Base-by-base conservation (phyloP, 1,140 invertebrate species). In the Drosophila paulistorum region DNA sequence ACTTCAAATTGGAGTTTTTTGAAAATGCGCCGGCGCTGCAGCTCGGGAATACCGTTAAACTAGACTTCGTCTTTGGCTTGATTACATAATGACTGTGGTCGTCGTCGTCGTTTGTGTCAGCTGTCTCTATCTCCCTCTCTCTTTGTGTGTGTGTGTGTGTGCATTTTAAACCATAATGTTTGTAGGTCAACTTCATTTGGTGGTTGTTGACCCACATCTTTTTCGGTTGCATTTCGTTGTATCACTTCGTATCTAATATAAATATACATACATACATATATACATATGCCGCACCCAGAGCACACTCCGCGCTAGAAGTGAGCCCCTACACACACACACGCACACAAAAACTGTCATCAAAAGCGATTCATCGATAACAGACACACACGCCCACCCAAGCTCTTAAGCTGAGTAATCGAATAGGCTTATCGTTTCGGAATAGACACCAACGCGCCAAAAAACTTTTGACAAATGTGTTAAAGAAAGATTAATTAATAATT, bases 131-230 rank as follows among this genome's bases (percentile, higher is more conserved):
- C 17, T 48, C 20, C 26, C 35, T 66, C 11, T 26, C 33, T 45
- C 45, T 59, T 14, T 17, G 17, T 17, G 17, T 73, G 57, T 74
- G 66, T 71, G 65, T 60, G 55, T 65, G 65, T 62, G 63, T 79
- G 75, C 79, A 87, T 87, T 87, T 87, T 86, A 87, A 86, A 83
- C 68, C 77, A 69, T 72, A 48, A 77, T 70, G 80, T 51, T 35
- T 60, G 74, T 87, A 86, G 83, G 83, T 87, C 83, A 87, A 87
- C 83, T 89, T 83, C 70, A 80, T 83, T 86, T 76, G 83, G 83
- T 87, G 84, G 84, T 87, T 83, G 84, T 89, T 87, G 83, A 87
- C 83, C 83, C 84, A 87, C 80, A 87, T 87, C 68, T 87, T 77
- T 79, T 87, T 86, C 65, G 83, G 69, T 20, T 79, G 78, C 68